phyloP scores from a whole-genome alignment of 2,797 vertebrate species.

The Spinibarbus caldwelli region DNA sequence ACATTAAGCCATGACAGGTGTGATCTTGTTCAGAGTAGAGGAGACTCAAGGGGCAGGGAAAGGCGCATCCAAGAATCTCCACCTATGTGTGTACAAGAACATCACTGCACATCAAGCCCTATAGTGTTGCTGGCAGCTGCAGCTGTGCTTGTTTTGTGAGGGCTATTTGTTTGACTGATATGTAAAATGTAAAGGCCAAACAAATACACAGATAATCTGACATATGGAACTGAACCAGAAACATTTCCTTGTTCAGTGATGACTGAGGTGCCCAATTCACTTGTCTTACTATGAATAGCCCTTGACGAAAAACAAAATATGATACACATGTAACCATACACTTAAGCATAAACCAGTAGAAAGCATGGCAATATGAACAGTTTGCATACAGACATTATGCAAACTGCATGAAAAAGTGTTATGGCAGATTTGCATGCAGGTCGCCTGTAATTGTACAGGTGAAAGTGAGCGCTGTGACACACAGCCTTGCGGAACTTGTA shows the following conservation, averaged over 20 bases:
- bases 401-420: slow-evolving; percentile 40
- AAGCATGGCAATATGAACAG: neutral
- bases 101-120: neutral
- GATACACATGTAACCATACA: neutral
- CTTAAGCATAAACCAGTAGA: neutral
- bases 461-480: neutral
- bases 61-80: neutral
- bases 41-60: neutral
- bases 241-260: neutral
- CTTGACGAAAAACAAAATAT: neutral
- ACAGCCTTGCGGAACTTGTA: neutral
- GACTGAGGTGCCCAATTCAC: neutral
- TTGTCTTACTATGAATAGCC: neutral
- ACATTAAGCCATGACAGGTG: neutral
- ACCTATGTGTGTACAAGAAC: neutral
- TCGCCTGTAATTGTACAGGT: slow-evolving; percentile 9
- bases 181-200: slow-evolving; percentile 28
- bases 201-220: neutral
- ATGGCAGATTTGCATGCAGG: slow-evolving; percentile 10
- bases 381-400: slow-evolving; percentile 50
- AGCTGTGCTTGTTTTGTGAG: slow-evolving; percentile 13
- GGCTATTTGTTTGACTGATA: slow-evolving; percentile 5
- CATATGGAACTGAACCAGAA: neutral
- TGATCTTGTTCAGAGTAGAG: neutral
- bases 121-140: neutral